These are phyloP conservation scores for Myotis brandtii DNA, from an alignment of 2,113 vertebrate species.

Conservation along the genomic window DNA sequence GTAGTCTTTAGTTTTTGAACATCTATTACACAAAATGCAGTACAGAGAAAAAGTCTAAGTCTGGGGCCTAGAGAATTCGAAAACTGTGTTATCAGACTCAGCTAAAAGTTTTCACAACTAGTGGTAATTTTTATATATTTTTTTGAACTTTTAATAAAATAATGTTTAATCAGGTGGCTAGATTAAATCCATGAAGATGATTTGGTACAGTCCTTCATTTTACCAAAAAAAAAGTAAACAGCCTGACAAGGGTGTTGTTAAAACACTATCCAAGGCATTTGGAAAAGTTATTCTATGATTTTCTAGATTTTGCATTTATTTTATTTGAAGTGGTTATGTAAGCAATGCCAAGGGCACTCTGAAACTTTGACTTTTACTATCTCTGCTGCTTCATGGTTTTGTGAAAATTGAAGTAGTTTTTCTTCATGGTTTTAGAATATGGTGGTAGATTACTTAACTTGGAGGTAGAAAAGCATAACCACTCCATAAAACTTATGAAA, in stretches of 20 bases:
- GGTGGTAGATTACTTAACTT: neutral
- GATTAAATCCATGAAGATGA: neutral
- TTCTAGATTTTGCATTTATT: neutral
- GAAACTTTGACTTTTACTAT: neutral
- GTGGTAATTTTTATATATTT: neutral
- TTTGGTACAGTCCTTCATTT: neutral
- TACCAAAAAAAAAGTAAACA: neutral
- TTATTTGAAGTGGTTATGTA: neutral
- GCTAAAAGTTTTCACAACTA: neutral
- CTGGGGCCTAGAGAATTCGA: neutral
- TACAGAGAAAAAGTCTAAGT: neutral
- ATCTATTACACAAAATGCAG: neutral
- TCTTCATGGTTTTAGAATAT: neutral
- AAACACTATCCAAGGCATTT: neutral
- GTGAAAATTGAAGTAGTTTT: neutral
- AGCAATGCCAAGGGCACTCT: neutral
- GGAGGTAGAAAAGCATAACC: neutral
- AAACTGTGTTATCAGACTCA: neutral
- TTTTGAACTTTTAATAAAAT: neutral
- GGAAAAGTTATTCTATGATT: neutral
- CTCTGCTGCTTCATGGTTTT: neutral
- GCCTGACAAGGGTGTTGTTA: neutral
- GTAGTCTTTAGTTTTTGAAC: neutral
- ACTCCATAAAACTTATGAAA: neutral
- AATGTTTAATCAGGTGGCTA: neutral